Base-by-base conservation (phyloP, 2,797 vertebrate species). In the Neoniphon sammara region DNA sequence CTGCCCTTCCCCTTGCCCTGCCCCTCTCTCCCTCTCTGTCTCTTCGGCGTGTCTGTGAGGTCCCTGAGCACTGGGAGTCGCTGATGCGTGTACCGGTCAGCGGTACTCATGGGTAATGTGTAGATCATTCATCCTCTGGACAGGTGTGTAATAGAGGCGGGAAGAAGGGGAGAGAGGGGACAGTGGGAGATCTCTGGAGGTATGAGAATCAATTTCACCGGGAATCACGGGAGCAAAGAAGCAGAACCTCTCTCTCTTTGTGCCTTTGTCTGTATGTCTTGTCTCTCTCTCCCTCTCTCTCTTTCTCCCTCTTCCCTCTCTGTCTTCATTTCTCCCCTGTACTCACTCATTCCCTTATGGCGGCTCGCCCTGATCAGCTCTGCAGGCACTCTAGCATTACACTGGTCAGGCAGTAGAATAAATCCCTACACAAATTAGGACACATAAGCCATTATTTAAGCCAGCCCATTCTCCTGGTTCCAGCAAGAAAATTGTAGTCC, bases 201-300 rank as follows among this genome's bases (percentile, higher is more conserved):
- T 77, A 83, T 80, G 83, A 81, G 84, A 92, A 92, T 93, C 89
- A 88, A 92, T 94, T 93, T 92, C 82, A 85, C 84, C 27, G 47
- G 85, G 84, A 90, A 86, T 86, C 86, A 84, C 77, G 53, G 50
- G 77, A 79, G 88, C 89, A 85, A 78, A 83, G 80, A 87, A 81
- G 84, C 84, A 76, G 76, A 89, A 86, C 77, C 67, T 53, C 39
- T 25, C 66, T 77, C 72, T 81, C 46, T 79, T 73, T 71, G 65
- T 75, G 31, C 21, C 17, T 36, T 47, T 17, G 31, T 31, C 27
- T 36, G 50, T 74, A 54, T 18, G 42, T 42, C 11, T 47, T 3
- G 3, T 6, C 25, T 27, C 39, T 21, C 27, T 47, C 63, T 66
- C 36, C 36, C 44, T 72, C 36, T 36, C 55, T 68, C 59, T 52